Conservation (phyloP, 2,797 vertebrate genomes). For the Apogon talboti region DNA sequence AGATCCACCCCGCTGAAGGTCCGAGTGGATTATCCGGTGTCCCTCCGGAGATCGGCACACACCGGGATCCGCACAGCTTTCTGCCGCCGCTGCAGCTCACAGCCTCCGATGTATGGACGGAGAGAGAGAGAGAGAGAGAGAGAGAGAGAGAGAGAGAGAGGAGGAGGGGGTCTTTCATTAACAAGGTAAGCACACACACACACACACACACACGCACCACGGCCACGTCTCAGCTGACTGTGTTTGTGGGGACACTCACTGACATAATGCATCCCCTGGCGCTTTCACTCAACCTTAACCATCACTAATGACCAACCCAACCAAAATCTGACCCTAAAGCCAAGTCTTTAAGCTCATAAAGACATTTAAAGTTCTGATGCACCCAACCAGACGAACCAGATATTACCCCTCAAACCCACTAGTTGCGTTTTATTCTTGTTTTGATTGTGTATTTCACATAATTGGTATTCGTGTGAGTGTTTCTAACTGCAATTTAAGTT, state of each 20-base stretch:
- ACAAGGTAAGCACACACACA: slow-evolving; percentile 28
- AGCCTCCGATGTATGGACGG: slow-evolving; percentile 64
- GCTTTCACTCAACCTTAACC: too few species aligned
- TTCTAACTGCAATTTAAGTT: not conserved
- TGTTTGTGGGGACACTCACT: not conserved
- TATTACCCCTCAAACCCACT: slow-evolving; percentile 15
- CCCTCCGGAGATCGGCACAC: slow-evolving; percentile 52
- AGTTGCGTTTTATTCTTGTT: slow-evolving; percentile 3
- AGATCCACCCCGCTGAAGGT: slow-evolving; percentile 44
- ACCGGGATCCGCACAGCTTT: slow-evolving; percentile 58
- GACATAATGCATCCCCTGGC: slow-evolving; percentile 3
- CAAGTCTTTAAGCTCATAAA: too few species aligned
- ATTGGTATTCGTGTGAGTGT: slow-evolving; percentile 4
- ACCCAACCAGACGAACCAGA: slow-evolving; percentile 23
- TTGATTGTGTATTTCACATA: not conserved
- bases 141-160: not conserved
- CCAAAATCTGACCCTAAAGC: too few species aligned
- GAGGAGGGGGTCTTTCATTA: slow-evolving; percentile 34
- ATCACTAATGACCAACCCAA: not conserved
- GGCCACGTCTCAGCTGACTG: slow-evolving; percentile 16
- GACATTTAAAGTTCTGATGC: not conserved
- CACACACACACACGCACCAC: slow-evolving; percentile 27
- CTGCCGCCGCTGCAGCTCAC: slow-evolving; percentile 71
- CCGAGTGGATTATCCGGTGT: slow-evolving; percentile 41
- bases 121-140: slow-evolving; percentile 4